Conservation (phyloP, 2,113 vertebrate species). For the Leucosticte australis region DNA sequence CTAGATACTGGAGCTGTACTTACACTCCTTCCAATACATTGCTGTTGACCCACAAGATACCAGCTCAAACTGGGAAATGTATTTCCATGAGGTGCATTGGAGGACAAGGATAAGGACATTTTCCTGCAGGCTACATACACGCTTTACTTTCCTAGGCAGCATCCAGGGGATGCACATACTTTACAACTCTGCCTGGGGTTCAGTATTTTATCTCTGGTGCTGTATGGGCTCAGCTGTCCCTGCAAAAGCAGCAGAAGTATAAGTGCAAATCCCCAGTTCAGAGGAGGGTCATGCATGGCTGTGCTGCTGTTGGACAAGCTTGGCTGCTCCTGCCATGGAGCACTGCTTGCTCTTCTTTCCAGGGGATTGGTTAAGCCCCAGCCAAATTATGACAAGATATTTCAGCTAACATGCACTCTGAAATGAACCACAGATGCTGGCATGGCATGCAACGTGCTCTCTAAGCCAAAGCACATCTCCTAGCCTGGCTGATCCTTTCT, state of each 20-base stretch:
- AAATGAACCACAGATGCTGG: background rate
- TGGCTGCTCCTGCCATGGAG: background rate
- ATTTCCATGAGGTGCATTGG: background rate
- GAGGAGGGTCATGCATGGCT: fast-evolving
- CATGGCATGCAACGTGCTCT: background rate
- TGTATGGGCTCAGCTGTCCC: background rate
- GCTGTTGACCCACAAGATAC: background rate
- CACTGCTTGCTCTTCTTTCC: background rate
- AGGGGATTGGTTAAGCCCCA: background rate
- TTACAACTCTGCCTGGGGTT: background rate
- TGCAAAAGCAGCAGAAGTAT: background rate
- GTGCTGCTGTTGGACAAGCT: fast-evolving
- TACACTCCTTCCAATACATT: background rate
- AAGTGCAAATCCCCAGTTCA: fast-evolving
- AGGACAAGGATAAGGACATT: background rate
- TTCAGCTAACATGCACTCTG: background rate
- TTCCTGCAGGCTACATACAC: background rate
- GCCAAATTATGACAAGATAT: background rate
- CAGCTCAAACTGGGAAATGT: background rate
- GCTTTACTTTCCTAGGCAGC: background rate
- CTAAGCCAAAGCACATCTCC: background rate
- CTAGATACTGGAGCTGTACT: background rate
- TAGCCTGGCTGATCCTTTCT: background rate
- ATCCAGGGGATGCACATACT: background rate
- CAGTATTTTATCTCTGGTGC: background rate